phyloP scores from a whole-genome alignment of 1,140 invertebrate species.

The Vollenhovia emeryi region DNA sequence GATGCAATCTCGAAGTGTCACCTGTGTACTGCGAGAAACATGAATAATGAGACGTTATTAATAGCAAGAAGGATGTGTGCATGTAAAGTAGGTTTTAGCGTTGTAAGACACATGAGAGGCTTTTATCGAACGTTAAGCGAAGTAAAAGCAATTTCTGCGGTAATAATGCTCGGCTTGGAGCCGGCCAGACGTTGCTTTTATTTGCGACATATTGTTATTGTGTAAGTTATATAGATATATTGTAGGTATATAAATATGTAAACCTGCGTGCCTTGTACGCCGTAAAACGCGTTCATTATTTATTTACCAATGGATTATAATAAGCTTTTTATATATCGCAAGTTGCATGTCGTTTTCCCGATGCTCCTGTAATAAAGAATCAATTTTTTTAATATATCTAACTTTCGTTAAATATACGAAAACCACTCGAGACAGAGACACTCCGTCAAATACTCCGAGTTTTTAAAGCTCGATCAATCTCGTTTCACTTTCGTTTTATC shows the following conservation, averaged over 20 bases:
- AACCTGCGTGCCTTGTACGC: slow-evolving; percentile 75
- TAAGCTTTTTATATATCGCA: slow-evolving; percentile 74
- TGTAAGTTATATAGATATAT: slow-evolving; percentile 19
- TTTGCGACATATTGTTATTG: slow-evolving; percentile 9
- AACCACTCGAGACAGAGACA: background rate
- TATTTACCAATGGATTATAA: slow-evolving; percentile 71
- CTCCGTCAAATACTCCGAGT: background rate
- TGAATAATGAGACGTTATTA: slow-evolving; percentile 20
- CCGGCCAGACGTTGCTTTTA: slow-evolving; percentile 32
- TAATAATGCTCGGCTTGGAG: background rate
- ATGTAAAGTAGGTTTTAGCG: slow-evolving; percentile 26
- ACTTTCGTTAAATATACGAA: background rate
- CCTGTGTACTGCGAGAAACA: background rate
- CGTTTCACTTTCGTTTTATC: background rate
- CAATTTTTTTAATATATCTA: slow-evolving; percentile 29
- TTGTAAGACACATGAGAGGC: slow-evolving; percentile 33
- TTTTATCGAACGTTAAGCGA: slow-evolving; percentile 28
- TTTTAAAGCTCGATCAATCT: background rate
- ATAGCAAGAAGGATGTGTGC: slow-evolving; percentile 18
- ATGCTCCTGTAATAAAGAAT: slow-evolving; percentile 54
- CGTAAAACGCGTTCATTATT: slow-evolving; percentile 73
- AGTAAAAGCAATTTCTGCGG: slow-evolving; percentile 42
- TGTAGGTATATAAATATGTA: slow-evolving; percentile 54
- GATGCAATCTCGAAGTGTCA: background rate
- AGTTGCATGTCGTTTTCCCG: slow-evolving; percentile 73